phyloP scores from a whole-genome alignment of 2,888 invertebrate genomes.

The Glaucopsyche alexis region DNA sequence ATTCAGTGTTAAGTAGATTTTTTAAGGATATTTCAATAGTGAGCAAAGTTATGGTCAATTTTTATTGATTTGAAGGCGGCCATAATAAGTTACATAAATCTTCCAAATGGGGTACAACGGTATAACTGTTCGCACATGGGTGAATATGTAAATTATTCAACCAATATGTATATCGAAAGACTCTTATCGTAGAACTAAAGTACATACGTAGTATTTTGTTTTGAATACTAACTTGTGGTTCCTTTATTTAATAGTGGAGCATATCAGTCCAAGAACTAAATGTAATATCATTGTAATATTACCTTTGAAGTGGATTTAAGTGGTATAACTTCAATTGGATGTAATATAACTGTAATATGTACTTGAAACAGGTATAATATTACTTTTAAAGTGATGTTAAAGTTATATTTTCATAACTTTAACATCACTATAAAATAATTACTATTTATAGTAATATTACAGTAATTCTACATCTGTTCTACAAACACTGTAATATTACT shows the following conservation, averaged over 20 bases:
- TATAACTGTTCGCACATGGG: conserved; percentile 28
- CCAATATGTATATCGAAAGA: conserved; percentile 32
- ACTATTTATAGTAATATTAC: too few relatives aligned
- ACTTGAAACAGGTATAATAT: background rate
- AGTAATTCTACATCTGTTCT: background rate
- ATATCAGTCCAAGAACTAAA: conserved; percentile 45
- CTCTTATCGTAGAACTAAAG: conserved; percentile 30
- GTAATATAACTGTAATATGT: background rate
- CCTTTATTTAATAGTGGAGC: conserved; percentile 51
- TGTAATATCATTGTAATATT: conserved; percentile 8
- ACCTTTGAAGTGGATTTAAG: background rate
- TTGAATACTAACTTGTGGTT: conserved; percentile 42
- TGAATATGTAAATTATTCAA: conserved; percentile 29
- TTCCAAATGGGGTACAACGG: conserved; percentile 28
- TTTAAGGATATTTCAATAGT: conserved; percentile 21
- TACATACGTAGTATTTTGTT: conserved; percentile 43
- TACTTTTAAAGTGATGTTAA: background rate
- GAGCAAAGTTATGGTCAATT: background rate
- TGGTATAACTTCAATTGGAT: background rate
- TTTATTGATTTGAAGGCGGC: background rate
- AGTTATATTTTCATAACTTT: background rate
- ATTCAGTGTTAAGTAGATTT: conserved; percentile 22
- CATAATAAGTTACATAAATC: conserved; percentile 1
- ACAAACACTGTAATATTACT: background rate
- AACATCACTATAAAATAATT: background rate